Evolutionary conservation across 2,113 vertebrate genomes (phyloP), one percentile per base, ranked within the genome.

Genomic region (Mus musculus): DNA sequence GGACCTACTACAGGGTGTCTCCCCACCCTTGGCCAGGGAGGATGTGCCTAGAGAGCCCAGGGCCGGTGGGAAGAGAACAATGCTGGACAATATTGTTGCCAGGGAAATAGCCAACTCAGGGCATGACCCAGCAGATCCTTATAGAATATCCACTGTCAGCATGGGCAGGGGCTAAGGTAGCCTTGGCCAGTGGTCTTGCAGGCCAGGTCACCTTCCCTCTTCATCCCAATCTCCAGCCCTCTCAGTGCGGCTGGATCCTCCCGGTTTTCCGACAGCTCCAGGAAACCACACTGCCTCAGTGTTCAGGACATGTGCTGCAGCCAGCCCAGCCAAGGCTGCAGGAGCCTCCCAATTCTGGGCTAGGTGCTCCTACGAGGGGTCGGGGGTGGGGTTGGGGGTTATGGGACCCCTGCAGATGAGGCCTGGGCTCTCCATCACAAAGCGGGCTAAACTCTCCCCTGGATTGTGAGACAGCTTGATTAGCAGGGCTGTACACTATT

Each of bases 171-270:
- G 46, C 36, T 17, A 46, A 54, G 85, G 73, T 10, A 42, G 77
- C n/a, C 56, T 30, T 3, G 28, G 77, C 1, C 13, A 33, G 54
- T 3, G 30, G 56, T 3, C 26, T 20, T 28, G 6, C 1, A 2
- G 56, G 24, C 1, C 0, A 19, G 2, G 7, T 8, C 39, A 1
- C 61, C 65, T 19, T 54, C 24, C 69, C 11, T 0, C n/a, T n/a
- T 67, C 30, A 9, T 2, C 3, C 20, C 24, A 1, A 63, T 12
- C n/a, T 61, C n/a, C 10, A 33, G 2, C 26, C 39, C 71, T 71
- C 71, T 75, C 69, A 39, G n/a, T 20, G 39, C 1, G n/a, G 7
- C 24, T n/a, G 46, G 9, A n/a, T 73, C 69, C 14, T 69, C 36
- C 22, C 17, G 39, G 26, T 4, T 67, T 33, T 30, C 30, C 84